Evolutionary conservation across 1,140 invertebrate genomes (phyloP).

Genomic region (Megalopta genalis): DNA sequence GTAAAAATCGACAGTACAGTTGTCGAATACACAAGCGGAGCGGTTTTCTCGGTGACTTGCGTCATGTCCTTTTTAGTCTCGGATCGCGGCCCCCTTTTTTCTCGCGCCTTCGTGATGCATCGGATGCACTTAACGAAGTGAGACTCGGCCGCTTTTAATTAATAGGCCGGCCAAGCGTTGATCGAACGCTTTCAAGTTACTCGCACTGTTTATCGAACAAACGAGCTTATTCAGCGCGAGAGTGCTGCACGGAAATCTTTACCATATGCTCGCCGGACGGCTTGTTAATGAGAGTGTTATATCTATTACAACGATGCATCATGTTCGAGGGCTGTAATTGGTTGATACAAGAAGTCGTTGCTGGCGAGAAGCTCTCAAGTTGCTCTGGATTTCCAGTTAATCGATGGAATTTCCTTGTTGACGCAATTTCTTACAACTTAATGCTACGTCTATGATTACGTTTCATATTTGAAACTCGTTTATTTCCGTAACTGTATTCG

Average conservation of each 20-base stretch:
- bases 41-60: constrained; percentile 50
- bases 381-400: neutral
- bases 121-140: constrained; percentile 60
- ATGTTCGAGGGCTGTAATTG: constrained; percentile 37
- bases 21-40: constrained; percentile 24
- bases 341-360: constrained; percentile 46
- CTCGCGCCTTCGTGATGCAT: constrained; percentile 53
- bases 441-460: neutral
- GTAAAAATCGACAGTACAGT: too few species aligned
- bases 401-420: neutral
- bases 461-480: too few species aligned
- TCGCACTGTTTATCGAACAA: constrained; percentile 59
- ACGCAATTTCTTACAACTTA: neutral
- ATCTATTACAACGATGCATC: constrained; percentile 34
- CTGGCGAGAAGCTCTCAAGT: constrained; percentile 17
- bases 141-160: constrained; percentile 60
- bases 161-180: constrained; percentile 57
- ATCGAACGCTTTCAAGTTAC: constrained; percentile 58
- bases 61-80: constrained; percentile 43
- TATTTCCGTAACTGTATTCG: too few species aligned
- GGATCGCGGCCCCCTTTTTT: neutral
- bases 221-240: constrained; percentile 61
- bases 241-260: constrained; percentile 38
- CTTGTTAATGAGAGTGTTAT: constrained; percentile 58
- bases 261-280: constrained; percentile 18